Percentiles rank a stretch among this genome's conserved stretches.
Conservation (phyloP, 2,888 invertebrate species). For the Campoletis raptor region DNA sequence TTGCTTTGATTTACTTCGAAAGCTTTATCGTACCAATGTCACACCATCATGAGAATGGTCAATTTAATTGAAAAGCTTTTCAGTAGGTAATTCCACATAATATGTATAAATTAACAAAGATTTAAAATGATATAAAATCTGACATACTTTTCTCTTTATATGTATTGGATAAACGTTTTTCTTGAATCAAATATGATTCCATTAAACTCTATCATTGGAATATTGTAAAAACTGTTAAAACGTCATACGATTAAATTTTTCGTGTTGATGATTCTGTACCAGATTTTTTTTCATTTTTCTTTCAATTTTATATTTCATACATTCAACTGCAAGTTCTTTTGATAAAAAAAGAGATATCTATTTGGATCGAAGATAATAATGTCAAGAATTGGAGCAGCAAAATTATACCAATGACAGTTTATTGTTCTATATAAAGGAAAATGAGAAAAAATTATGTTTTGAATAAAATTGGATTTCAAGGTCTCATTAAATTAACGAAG, state of each 20-base stretch:
- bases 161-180: neutral
- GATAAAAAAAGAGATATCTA: too few species aligned
- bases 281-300: too few species aligned
- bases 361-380: neutral
- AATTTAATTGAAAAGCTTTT: slow-evolving; percentile 48
- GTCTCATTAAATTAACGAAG: too few species aligned
- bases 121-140: neutral
- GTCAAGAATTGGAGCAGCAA: neutral
- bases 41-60: slow-evolving; percentile 2
- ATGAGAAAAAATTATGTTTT: neutral
- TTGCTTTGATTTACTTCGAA: slow-evolving; percentile 3
- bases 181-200: neutral
- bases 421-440: neutral
- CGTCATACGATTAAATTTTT: too few species aligned
- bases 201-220: too few species aligned
- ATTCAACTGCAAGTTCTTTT: too few species aligned
- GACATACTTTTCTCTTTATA: neutral
- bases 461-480: neutral
- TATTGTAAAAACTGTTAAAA: neutral
- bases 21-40: slow-evolving; percentile 2
- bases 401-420: neutral
- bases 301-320: too few species aligned
- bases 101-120: slow-evolving; percentile 1
- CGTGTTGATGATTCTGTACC: too few species aligned
- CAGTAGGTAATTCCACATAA: slow-evolving; percentile 27